Conservation (phyloP, 2,888 invertebrate species). For the Noctua janthe region DNA sequence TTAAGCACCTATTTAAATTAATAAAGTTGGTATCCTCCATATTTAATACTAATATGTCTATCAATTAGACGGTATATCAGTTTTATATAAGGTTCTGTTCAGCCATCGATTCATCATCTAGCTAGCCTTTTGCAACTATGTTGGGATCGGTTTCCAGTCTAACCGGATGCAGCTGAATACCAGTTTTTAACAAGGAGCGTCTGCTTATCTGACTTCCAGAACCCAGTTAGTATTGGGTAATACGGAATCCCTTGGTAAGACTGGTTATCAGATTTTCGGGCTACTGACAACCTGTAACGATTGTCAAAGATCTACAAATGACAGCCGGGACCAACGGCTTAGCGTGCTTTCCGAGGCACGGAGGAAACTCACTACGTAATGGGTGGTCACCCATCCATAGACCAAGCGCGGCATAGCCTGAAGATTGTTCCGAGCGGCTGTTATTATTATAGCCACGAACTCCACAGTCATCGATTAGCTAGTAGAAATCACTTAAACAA, state of each 20-base stretch:
- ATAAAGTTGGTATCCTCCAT: too few relatives aligned
- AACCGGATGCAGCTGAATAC: neutral
- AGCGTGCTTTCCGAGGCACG: neutral
- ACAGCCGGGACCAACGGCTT: neutral
- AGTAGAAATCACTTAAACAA: slow-evolving; percentile 29
- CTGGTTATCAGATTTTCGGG: neutral
- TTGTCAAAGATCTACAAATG: neutral
- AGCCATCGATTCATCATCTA: neutral
- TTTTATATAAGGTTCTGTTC: too few relatives aligned
- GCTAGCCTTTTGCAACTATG: too few relatives aligned
- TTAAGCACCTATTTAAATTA: neutral
- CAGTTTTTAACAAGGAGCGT: neutral
- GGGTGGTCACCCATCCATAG: neutral
- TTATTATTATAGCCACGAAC: neutral
- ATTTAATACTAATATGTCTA: too few relatives aligned
- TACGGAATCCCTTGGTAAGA: neutral
- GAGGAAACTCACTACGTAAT: too few relatives aligned
- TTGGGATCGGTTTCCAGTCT: too few relatives aligned
- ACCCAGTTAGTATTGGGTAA: neutral
- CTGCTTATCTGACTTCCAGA: neutral
- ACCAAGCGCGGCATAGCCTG: too few relatives aligned
- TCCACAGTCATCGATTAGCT: slow-evolving; percentile 8
- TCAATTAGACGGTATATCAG: too few relatives aligned
- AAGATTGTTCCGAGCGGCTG: neutral
- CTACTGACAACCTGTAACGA: neutral